These are phyloP conservation scores for Talpa occidentalis DNA, from an alignment of 2,113 vertebrate genomes.

Conservation along the genomic window DNA sequence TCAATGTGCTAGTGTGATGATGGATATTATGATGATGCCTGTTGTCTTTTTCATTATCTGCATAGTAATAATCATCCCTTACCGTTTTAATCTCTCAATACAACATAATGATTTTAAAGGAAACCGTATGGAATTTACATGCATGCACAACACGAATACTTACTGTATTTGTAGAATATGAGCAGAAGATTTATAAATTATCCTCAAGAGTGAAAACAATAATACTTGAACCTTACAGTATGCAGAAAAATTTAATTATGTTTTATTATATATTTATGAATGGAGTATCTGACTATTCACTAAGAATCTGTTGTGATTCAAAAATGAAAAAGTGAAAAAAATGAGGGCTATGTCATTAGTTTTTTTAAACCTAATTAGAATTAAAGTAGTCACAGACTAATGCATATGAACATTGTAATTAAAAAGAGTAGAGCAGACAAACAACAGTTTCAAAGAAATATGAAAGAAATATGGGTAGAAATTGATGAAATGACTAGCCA, in stretches of 20 bases:
- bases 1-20: slow-evolving; percentile 35
- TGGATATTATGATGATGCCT: slow-evolving; percentile 27
- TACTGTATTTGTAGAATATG: neutral
- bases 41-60: slow-evolving; percentile 62
- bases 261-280: slow-evolving; percentile 67
- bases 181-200: slow-evolving; percentile 35
- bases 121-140: neutral
- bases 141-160: neutral
- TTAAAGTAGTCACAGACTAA: slow-evolving; percentile 68
- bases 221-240: neutral
- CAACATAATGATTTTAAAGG: slow-evolving; percentile 41
- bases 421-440: slow-evolving; percentile 68
- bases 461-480: neutral
- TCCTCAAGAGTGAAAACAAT: neutral
- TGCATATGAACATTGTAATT: slow-evolving; percentile 53
- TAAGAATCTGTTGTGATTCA: slow-evolving; percentile 67
- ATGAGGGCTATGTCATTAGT: slow-evolving; percentile 58
- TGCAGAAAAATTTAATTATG: neutral
- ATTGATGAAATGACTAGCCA: neutral
- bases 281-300: slow-evolving; percentile 42
- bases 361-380: slow-evolving; percentile 69
- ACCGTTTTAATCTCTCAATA: slow-evolving; percentile 23
- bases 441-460: neutral
- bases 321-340: slow-evolving; percentile 64
- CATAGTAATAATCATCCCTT: slow-evolving; percentile 42